Evolutionary conservation across 1,140 invertebrate species (phyloP), one percentile per base, ranked within the genome.

Genomic region (Bradysia coprophila): DNA sequence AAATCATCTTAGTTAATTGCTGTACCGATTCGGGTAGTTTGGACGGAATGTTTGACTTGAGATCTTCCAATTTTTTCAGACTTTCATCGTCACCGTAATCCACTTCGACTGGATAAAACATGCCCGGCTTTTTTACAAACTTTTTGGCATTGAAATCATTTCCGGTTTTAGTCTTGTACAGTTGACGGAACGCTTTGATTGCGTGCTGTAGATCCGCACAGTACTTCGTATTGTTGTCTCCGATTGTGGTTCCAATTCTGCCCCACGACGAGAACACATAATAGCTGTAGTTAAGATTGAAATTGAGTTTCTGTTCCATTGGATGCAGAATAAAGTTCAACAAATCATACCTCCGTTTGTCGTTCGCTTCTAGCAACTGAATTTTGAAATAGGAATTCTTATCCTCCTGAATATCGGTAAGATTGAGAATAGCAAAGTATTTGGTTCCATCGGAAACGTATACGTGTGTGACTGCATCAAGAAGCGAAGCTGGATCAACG

Each of bases 331-430:
- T n/a, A n/a, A n/a, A n/a, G n/a, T n/a, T n/a, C n/a, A n/a, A n/a
- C n/a, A n/a, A n/a, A n/a, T n/a, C n/a, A n/a, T n/a, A n/a, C n/a
- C n/a, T n/a, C n/a, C n/a, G n/a, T n/a, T n/a, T n/a, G n/a, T 59
- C 65, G 56, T 96, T 87, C 13, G 73, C 56, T 57, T 93, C 73
- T 11, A 98, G 62, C 23, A 96, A 59, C 63, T 98, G 94, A 23
- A 98, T 47, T 60, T 97, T 97, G 59, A 98, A 98, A 61, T 71
- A 98, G 4, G 87, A 92, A 61, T 98, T 98, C 51, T 81, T 88
- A 39, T 84, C 80, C 9, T 65, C 70, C 43, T 81, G 75, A 31
- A 97, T 73, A 58, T 96, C 88, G 2, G 90, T 90, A 47, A 81
- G 61, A 18, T 82, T 81, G 4, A 97, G 72, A 1, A 90, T 80